Evolutionary conservation across 2,113 vertebrate genomes (phyloP), one percentile per base, ranked within the genome.

Genomic region (Serilophus lunatus): DNA sequence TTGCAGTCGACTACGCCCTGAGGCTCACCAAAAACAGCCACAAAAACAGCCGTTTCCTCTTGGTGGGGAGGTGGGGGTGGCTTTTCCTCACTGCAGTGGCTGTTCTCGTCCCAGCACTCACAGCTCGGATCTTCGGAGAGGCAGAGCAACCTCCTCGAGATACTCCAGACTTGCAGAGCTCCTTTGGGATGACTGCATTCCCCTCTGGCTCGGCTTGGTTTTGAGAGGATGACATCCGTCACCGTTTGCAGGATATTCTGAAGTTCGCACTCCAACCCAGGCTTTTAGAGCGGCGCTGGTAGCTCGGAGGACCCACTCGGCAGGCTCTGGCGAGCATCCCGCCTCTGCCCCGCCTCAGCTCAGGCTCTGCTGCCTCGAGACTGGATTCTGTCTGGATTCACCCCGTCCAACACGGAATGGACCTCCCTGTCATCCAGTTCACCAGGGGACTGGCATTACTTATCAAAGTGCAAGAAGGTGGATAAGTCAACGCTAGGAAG

Each of bases 381-480:
- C 86, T 88, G 95, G 97, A 94, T 91, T 96, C 94, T 87, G 18
- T 22, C 90, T 53, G 95, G 90, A 40, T 92, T 88, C 19, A 1
- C 69, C 47, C 51, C 15, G 1, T 68, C 69, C 89, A 75, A n/a
- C 95, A 89, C 70, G 98, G 98, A 98, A 99, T 99, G 99, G 98
- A 98, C 97, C 98, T 90, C 64, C 94, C 93, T 88, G 65, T 94
- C 77, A 36, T 80, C n/a, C 95, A 97, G 97, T 98, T 97, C 94
- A 95, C 94, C 94, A 92, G 98, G 77, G 85, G 96, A 83, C 95
- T 98, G 92, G 97, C 98, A 81, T 84, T 98, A 81, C 97, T 98
- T 80, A 98, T 98, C 77, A 97, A 99, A 97, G 98, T 98, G 72
- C 99, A 99, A 96, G 99, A 99, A 97, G 99, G 98, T 71, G 99